A percentile compares a stretch with the other conserved stretches of the same genome.
Conservation (phyloP, 2,888 invertebrate species). For the Ceriagrion tenellum region DNA sequence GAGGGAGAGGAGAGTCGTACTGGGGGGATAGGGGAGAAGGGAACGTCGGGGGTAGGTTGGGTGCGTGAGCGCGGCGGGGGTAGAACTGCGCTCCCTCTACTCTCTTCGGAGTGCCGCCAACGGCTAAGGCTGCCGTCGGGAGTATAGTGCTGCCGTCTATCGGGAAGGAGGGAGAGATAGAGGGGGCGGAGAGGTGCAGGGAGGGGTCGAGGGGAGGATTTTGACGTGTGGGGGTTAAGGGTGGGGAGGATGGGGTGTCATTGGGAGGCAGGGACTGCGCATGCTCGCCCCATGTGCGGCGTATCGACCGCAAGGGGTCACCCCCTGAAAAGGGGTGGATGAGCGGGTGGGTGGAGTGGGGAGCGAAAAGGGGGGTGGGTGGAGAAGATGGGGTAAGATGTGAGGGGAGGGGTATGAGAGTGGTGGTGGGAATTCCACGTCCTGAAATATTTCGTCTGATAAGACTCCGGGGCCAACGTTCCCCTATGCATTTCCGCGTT, state of each 20-base stretch:
- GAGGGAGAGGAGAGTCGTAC: background rate
- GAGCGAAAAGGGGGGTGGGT: background rate
- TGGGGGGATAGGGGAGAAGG: background rate
- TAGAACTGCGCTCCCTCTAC: background rate
- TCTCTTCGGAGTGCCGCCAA: background rate
- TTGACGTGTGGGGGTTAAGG: background rate
- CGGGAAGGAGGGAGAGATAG: background rate
- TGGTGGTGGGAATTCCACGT: slow-evolving; percentile 33
- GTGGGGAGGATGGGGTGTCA: background rate
- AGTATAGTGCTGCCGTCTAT: background rate
- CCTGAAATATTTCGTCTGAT: slow-evolving; percentile 61
- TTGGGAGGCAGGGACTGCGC: background rate
- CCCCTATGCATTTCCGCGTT: slow-evolving; percentile 18
- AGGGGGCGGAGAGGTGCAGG: too few species aligned
- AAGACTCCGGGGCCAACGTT: slow-evolving; percentile 37
- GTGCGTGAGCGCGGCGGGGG: background rate
- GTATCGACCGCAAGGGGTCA: background rate
- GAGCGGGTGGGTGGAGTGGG: background rate
- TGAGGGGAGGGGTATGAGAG: background rate
- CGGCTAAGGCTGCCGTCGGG: background rate
- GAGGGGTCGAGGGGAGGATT: background rate
- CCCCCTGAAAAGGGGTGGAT: slow-evolving; percentile 23
- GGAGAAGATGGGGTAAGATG: background rate
- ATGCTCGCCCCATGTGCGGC: slow-evolving; percentile 9
- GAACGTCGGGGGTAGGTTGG: background rate